Conservation (phyloP, 2,797 vertebrate genomes). For the Dryobates pubescens region DNA sequence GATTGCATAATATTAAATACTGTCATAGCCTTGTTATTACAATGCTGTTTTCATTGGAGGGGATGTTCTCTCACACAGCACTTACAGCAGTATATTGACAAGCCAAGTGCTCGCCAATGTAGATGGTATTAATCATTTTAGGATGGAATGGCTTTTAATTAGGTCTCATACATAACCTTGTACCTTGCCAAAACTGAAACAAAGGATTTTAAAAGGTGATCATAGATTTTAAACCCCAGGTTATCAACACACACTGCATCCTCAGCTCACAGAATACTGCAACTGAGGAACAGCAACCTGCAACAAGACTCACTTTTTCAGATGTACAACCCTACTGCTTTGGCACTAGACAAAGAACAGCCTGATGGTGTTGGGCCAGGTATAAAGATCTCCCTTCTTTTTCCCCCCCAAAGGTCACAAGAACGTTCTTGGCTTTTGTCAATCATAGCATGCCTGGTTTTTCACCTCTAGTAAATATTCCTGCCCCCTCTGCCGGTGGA, state of each 20-base stretch:
- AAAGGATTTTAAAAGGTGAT: background rate
- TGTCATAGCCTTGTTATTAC: background rate
- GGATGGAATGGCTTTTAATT: background rate
- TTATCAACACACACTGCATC: background rate
- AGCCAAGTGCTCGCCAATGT: background rate
- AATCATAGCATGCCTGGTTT: background rate
- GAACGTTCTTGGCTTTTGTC: background rate
- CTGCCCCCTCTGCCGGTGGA: background rate
- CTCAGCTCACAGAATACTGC: background rate
- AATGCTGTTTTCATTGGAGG: background rate
- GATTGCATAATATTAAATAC: too few species aligned
- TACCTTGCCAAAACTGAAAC: background rate
- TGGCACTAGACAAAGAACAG: background rate
- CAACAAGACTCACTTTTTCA: background rate
- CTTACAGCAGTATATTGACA: background rate
- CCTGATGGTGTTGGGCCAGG: background rate
- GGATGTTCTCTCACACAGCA: background rate
- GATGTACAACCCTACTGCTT: background rate
- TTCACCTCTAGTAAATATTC: background rate
- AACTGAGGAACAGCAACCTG: background rate
- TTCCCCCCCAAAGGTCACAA: background rate
- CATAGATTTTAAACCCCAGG: background rate
- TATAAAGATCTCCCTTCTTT: background rate
- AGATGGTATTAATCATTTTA: background rate
- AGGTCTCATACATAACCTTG: background rate